These are phyloP conservation scores for Plusia festucae DNA, from an alignment of 2,888 invertebrate genomes.

Conservation along the genomic window DNA sequence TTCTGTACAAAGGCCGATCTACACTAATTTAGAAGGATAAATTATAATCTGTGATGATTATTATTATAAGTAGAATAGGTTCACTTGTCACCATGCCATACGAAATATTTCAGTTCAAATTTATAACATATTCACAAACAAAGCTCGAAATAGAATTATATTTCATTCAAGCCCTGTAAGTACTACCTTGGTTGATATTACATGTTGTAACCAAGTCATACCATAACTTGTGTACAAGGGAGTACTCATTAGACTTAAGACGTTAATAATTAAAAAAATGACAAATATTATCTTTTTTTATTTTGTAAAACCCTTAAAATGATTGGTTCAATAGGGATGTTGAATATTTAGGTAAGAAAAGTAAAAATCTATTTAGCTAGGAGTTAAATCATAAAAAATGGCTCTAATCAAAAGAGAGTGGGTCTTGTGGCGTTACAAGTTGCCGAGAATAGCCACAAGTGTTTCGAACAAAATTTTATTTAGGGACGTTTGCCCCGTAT, in stretches of 20 bases:
- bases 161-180: slow-evolving; percentile 26
- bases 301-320: too few relatives aligned
- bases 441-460: too few relatives aligned
- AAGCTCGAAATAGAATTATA: slow-evolving; percentile 32
- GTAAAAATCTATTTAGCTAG: too few relatives aligned
- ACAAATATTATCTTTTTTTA: too few relatives aligned
- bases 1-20: slow-evolving; percentile 56
- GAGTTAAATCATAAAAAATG: too few relatives aligned
- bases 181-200: slow-evolving; percentile 18
- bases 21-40: slow-evolving; percentile 57
- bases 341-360: too few relatives aligned
- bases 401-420: too few relatives aligned
- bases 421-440: too few relatives aligned
- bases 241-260: slow-evolving; percentile 53
- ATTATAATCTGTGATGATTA: slow-evolving; percentile 83
- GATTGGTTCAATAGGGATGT: too few relatives aligned
- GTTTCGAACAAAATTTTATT: too few relatives aligned
- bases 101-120: slow-evolving; percentile 68
- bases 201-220: slow-evolving; percentile 2
- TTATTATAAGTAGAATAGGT: slow-evolving; percentile 80
- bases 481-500: too few relatives aligned
- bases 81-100: slow-evolving; percentile 72
- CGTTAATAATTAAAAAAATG: slow-evolving; percentile 38
- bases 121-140: slow-evolving; percentile 28
- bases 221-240: slow-evolving; percentile 27